Conservation (phyloP, 1,140 invertebrate species). For the Vanessa atalanta region DNA sequence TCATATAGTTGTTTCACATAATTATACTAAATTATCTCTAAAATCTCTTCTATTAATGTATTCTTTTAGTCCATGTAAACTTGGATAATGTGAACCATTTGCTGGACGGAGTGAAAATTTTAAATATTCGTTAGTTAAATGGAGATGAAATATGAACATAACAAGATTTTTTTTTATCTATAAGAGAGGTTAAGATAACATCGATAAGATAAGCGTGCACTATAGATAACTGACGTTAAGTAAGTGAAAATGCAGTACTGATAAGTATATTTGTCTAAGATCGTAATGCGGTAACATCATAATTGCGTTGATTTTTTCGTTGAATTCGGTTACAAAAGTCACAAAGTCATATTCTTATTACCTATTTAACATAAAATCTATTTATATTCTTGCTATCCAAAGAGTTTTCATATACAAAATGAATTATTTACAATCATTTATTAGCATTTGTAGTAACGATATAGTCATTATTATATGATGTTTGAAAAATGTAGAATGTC, state of each 20-base stretch:
- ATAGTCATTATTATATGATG: neutral
- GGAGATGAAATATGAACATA: neutral
- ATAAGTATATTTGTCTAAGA: conserved; percentile 24
- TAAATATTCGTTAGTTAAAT: neutral
- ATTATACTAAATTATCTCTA: too few relatives aligned
- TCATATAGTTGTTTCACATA: too few relatives aligned
- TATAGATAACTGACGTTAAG: conserved; percentile 14
- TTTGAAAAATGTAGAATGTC: neutral
- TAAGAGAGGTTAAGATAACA: conserved; percentile 2
- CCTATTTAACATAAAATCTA: too few relatives aligned
- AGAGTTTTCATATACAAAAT: too few relatives aligned
- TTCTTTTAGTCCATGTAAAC: too few relatives aligned
- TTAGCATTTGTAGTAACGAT: too few relatives aligned
- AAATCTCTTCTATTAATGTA: too few relatives aligned
- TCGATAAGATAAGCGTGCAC: conserved; percentile 23
- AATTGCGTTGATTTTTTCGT: neutral
- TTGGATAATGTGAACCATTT: too few relatives aligned
- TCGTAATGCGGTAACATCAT: conserved; percentile 12
- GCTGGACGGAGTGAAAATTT: neutral
- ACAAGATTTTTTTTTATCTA: conserved; percentile 21
- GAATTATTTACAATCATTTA: too few relatives aligned
- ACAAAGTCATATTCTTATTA: too few relatives aligned
- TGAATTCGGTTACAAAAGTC: neutral
- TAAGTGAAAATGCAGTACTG: conserved; percentile 12
- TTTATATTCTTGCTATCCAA: too few relatives aligned